A percentile compares a stretch with the other conserved stretches of the same genome.
Evolutionary conservation across 2,888 invertebrate species (phyloP).

Genomic region (Subacronicta megacephala): DNA sequence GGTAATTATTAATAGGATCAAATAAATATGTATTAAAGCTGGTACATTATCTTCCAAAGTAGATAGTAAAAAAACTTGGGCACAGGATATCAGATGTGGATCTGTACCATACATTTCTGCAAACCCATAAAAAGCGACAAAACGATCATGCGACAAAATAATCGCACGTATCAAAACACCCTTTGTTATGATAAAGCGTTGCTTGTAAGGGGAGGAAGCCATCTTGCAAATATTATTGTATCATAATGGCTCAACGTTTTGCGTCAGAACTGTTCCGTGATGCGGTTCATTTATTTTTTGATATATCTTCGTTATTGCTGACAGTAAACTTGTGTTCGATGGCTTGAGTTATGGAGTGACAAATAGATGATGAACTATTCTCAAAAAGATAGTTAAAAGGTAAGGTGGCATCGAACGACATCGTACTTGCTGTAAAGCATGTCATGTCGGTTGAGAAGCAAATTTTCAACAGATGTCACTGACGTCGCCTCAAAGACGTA

Average conservation of each 20-base stretch:
- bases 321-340: slow-evolving; percentile 2
- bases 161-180: slow-evolving; percentile 18
- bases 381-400: too few species aligned
- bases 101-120: too few species aligned
- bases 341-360: background rate
- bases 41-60: too few species aligned
- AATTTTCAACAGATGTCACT: too few species aligned
- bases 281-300: slow-evolving; percentile 58
- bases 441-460: too few species aligned
- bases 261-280: slow-evolving; percentile 48
- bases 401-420: too few species aligned
- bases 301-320: slow-evolving; percentile 24
- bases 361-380: background rate
- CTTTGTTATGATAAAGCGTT: slow-evolving; percentile 58
- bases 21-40: too few species aligned
- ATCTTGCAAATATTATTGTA: slow-evolving; percentile 70
- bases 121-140: slow-evolving; percentile 8
- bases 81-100: too few species aligned
- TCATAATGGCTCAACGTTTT: slow-evolving; percentile 56
- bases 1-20: too few species aligned
- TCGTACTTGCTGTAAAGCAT: too few species aligned
- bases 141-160: slow-evolving; percentile 36
- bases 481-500: too few species aligned
- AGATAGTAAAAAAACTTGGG: too few species aligned
- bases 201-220: slow-evolving; percentile 51